Percentiles rank a stretch among this genome's conserved stretches.
Conservation (phyloP, 1,140 invertebrate genomes). For the Caenorhabditis latens region DNA sequence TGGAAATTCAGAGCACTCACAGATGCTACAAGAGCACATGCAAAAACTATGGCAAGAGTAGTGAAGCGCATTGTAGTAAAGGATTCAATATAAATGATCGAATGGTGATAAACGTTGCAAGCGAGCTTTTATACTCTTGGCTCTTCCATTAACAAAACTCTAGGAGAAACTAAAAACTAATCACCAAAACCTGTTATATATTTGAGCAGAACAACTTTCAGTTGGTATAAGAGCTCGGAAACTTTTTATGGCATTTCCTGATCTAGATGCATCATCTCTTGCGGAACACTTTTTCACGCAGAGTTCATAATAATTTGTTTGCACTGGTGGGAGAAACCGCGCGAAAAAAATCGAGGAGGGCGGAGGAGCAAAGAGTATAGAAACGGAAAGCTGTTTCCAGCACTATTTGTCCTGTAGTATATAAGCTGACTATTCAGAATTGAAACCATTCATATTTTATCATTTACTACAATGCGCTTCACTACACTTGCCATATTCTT, state of each 20-base stretch:
- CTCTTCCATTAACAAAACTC: too few relatives aligned
- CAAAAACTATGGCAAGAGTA: conserved; percentile 15
- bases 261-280: too few relatives aligned
- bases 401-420: not conserved
- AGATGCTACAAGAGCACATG: conserved; percentile 29
- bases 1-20: not conserved
- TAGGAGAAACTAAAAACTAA: too few relatives aligned
- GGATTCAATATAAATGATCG: not conserved
- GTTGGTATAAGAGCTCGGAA: conserved; percentile 7
- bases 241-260: not conserved
- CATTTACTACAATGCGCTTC: conserved; percentile 34
- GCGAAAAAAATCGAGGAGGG: too few relatives aligned
- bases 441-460: not conserved
- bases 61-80: not conserved
- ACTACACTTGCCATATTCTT: not conserved
- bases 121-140: too few relatives aligned
- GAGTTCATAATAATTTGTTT: too few relatives aligned
- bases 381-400: not conserved
- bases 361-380: too few relatives aligned
- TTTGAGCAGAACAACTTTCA: too few relatives aligned
- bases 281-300: too few relatives aligned
- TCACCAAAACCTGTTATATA: too few relatives aligned
- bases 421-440: not conserved
- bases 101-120: not conserved
- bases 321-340: too few relatives aligned